Evolutionary conservation across 2,888 invertebrate genomes (phyloP).

Genomic region (Euphydryas editha): DNA sequence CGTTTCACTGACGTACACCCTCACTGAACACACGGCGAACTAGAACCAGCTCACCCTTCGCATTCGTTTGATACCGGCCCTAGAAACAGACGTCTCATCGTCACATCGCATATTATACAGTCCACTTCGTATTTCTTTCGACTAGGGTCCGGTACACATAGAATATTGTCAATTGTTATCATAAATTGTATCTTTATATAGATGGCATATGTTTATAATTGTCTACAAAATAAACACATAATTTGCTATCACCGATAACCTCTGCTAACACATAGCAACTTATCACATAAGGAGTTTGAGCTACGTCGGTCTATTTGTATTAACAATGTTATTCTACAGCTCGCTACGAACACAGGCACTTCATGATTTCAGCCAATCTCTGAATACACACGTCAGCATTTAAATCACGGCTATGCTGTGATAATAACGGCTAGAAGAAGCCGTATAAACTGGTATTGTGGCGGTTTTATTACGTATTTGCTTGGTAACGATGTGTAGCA

Average conservation of each 20-base stretch:
- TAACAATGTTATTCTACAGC: neutral
- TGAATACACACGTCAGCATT: slow-evolving; percentile 13
- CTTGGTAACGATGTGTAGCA: slow-evolving; percentile 24
- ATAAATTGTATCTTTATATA: neutral
- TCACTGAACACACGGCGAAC: no score
- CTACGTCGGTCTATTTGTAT: neutral
- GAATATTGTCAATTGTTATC: neutral
- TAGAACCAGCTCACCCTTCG: no score
- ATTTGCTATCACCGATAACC: slow-evolving; percentile 9
- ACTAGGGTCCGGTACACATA: no score
- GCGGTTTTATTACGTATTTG: slow-evolving; percentile 29
- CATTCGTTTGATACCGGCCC: no score
- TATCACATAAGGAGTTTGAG: neutral
- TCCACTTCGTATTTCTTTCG: no score
- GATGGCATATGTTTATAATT: slow-evolving; percentile 1
- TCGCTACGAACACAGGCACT: neutral
- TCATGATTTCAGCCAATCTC: slow-evolving; percentile 5
- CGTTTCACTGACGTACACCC: no score
- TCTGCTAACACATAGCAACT: neutral
- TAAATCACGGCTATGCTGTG: slow-evolving; percentile 23
- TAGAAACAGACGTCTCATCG: no score
- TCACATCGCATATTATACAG: no score
- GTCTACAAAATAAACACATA: neutral
- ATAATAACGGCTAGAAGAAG: slow-evolving; percentile 31
- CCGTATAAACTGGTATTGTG: slow-evolving; percentile 31